Evolutionary conservation across 2,888 invertebrate species (phyloP), one percentile per base, ranked within the genome.

Genomic region (Cantharis rufa): DNA sequence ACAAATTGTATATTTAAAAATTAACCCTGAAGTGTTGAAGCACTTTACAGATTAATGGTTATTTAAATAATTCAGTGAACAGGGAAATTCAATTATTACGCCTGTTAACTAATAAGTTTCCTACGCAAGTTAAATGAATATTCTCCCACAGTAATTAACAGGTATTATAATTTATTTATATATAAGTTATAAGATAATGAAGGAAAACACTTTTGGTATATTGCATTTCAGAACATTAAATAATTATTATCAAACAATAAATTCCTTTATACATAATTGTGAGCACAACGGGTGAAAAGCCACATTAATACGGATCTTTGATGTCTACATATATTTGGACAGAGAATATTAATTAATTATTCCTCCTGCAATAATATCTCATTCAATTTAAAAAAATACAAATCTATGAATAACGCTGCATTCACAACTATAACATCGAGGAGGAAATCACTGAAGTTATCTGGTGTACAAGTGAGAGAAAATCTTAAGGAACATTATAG

Each of bases 51-150:
- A 32, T 68, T 75, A 75, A 71, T 28, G 71, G 27, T 27, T 68
- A 62, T 71, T 71, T 75, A 75, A 66, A 75, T 75, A 75, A 75
- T 71, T 75, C 71, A 75, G 69, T 48, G 75, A 62, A 18, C 71
- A 27, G 61, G 11, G 24, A 71, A 75, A 75, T 68, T 71, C 15
- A 28, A 75, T 75, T 75, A 75, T 75, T 69, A 71, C 71, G 71
- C 71, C 69, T 66, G 71, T 75, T 71, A 71, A 75, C 64, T 66
- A 66, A 66, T 66, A 48, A 48, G 64, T 24, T 66, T 24, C 64
- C 64, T 66, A 66, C 64, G 9, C 21, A 66, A n/a, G 11, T 66
- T 9, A 66, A 48, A 48, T 48, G n/a, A 48, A n/a, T n/a, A n/a
- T 48, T 48, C 48, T 48, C 48, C 48, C 48, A 48, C 48, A 48